Evolutionary conservation across 2,113 vertebrate species (phyloP).

Genomic region (Falcunculus frontatus): DNA sequence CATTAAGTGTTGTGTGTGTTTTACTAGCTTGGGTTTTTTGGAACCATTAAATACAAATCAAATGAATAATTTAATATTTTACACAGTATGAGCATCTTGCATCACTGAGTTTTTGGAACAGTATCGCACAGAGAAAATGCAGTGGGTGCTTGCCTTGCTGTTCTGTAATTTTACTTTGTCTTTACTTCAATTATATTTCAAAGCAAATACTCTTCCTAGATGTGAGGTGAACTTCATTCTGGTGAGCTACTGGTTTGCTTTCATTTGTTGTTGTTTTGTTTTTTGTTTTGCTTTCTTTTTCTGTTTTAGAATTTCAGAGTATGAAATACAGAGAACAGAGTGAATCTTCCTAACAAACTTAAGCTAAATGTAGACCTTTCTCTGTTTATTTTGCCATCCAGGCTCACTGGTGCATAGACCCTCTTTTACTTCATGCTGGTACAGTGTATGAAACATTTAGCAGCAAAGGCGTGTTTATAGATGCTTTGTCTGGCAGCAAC

Average conservation of each 20-base stretch:
- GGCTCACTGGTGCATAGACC: background rate
- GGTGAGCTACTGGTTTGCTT: background rate
- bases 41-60: constrained; percentile 42
- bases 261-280: background rate
- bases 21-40: background rate
- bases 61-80: constrained; percentile 61
- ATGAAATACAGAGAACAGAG: background rate
- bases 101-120: constrained; percentile 52
- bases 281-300: background rate
- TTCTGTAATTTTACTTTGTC: constrained; percentile 41
- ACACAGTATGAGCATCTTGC: constrained; percentile 38
- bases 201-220: background rate
- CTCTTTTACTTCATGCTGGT: background rate
- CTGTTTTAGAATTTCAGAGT: background rate
- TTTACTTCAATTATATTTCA: background rate
- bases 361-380: background rate
- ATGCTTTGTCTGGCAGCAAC: background rate
- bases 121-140: constrained; percentile 12
- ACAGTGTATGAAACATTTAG: background rate
- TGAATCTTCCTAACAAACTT: background rate
- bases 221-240: background rate
- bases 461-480: background rate
- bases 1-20: background rate
- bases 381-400: background rate
- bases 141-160: constrained; percentile 34